Percentiles rank a stretch among this genome's conserved stretches.
Conservation (phyloP, 2,113 vertebrate species). For the Myiopsitta monachus region DNA sequence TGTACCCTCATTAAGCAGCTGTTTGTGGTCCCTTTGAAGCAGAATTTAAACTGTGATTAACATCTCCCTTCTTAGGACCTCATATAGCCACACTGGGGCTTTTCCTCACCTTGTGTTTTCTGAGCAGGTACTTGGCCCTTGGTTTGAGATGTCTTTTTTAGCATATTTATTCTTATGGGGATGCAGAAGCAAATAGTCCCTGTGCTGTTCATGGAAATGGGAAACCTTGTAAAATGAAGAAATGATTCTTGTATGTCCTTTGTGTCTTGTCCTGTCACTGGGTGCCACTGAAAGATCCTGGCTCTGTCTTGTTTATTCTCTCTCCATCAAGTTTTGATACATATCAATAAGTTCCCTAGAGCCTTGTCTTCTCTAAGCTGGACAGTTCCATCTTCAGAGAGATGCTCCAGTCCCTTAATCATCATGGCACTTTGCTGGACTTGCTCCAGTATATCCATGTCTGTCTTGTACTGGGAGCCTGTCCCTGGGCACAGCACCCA, state of each 20-base stretch:
- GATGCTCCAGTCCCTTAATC: background rate
- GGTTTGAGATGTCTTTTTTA: background rate
- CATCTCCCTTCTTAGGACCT: background rate
- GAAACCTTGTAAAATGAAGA: background rate
- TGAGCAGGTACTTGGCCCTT: background rate
- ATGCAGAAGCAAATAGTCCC: background rate
- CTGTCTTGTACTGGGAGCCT: background rate
- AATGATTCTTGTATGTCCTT: background rate
- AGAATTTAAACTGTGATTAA: background rate
- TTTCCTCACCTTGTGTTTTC: background rate
- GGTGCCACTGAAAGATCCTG: background rate
- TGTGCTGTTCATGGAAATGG: background rate
- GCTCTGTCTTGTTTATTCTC: background rate
- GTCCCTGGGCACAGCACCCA: background rate
- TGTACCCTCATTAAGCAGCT: background rate
- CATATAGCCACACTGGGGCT: background rate
- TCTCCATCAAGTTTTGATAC: background rate
- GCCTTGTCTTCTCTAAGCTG: background rate
- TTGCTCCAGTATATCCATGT: background rate
- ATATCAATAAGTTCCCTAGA: background rate
- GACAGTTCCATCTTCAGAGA: background rate
- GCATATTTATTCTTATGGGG: background rate
- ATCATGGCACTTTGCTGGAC: background rate
- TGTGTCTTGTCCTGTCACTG: background rate
- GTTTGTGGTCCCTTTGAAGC: background rate